These are phyloP conservation scores for Stenotaenia linearis DNA, from an alignment of 2,888 invertebrate genomes.

Conservation along the genomic window DNA sequence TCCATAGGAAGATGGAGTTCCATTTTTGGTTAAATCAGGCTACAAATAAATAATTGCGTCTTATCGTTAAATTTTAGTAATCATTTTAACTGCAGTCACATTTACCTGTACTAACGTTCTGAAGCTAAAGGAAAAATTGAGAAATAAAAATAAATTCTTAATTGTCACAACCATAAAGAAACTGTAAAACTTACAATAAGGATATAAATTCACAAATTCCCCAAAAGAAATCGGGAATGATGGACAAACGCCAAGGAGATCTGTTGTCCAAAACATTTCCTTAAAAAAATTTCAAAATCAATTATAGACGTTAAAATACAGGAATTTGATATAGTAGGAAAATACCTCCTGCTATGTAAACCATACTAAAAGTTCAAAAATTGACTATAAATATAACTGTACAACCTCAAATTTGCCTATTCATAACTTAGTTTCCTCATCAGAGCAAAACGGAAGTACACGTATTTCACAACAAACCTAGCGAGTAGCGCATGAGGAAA, in stretches of 20 bases:
- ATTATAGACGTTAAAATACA: neutral
- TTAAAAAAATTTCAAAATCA: neutral
- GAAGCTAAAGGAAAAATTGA: neutral
- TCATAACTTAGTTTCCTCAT: no score
- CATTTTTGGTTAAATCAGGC: constrained; percentile 6
- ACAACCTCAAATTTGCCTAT: no score
- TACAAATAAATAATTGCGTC: neutral
- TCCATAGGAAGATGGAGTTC: neutral
- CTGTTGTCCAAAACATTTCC: constrained; percentile 8
- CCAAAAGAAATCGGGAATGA: neutral
- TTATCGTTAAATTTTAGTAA: neutral
- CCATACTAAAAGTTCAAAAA: neutral
- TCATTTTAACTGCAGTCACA: neutral
- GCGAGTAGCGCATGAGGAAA: no score
- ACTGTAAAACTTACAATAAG: neutral
- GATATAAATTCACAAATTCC: neutral
- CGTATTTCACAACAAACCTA: no score
- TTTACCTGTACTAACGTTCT: neutral
- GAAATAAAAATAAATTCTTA: neutral
- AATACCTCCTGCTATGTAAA: constrained; percentile 22
- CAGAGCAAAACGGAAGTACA: neutral
- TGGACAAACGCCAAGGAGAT: neutral
- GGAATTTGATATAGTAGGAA: no score
- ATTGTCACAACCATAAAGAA: no score
- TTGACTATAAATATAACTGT: no score